Base-by-base conservation (phyloP, 2,888 invertebrate species). In the Pollenia griseotomentosa region DNA sequence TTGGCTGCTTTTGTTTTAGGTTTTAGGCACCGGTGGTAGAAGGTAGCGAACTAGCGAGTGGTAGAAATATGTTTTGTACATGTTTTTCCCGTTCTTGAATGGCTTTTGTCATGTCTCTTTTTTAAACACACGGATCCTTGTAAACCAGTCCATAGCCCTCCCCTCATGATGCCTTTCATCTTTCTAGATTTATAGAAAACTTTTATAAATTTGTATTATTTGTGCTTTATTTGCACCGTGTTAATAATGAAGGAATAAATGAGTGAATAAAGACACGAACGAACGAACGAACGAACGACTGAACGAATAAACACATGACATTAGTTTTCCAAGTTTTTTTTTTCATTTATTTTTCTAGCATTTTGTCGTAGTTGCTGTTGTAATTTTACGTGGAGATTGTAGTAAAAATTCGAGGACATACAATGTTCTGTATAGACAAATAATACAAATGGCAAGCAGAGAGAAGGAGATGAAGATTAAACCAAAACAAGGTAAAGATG, bases 401-500 rank as follows among this genome's bases (percentile, higher is more conserved):
- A 74, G 79, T 79, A 74, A 68, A 51, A 66, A 68, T 61, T 74
- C 68, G 68, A 74, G 74, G 73, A 74, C 74, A 63, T 2, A 42
- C 33, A 55, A 59, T 74, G 11, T 75, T 59, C 33, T 33, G 14
- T 55, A 19, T 48, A 68, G 79, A 75, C 80, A 80, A 85, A 70
- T 63, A 74, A 61, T 55, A 55, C 40, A 53, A 78, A 71, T 6
- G 44, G 51, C 65, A 65, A 78, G 51, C 16, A 42, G 70, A 12
- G 40, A 4, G 51, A 44, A 33, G 46, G 2, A 8, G 57, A 53
- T 23, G 14, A 57, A 57, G 73, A 65, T 81, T 81, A 80, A 79
- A 61, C n/a, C 59, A 16, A 73, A 73, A 74, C 79, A 85, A 85
- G 79, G 84, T 85, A 85, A 85, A 80, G 79, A 79, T 80, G 84